Percentiles rank a stretch among this genome's conserved stretches.
phyloP scores from a whole-genome alignment of 2,888 invertebrate genomes.

The Idaea biselata region DNA sequence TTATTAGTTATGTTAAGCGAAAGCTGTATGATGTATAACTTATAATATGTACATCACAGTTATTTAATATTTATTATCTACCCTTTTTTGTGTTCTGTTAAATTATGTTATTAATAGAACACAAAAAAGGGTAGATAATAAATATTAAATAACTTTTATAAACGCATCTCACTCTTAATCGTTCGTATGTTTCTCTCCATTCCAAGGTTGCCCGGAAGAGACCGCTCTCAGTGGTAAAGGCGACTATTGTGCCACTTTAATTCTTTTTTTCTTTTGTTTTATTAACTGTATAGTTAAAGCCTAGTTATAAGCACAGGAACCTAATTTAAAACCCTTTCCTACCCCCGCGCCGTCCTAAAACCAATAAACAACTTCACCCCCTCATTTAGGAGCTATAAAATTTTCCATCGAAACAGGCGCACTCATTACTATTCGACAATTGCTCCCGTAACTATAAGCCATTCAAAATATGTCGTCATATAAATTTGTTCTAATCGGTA shows the following conservation, averaged over 20 bases:
- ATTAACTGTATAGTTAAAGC: neutral
- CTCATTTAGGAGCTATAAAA: constrained; percentile 5
- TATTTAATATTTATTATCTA: too few species aligned
- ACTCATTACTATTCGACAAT: constrained; percentile 6
- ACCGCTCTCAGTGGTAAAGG: too few species aligned
- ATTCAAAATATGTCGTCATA: constrained; percentile 28
- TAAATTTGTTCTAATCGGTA: constrained; percentile 32
- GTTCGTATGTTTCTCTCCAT: too few species aligned
- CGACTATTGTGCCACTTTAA: too few species aligned
- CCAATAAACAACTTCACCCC: neutral
- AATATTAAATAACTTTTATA: too few species aligned
- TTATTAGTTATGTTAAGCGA: neutral
- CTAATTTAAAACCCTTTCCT: neutral
- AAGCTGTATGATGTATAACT: neutral
- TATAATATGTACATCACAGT: neutral
- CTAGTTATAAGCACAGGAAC: neutral
- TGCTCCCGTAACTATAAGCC: constrained; percentile 31
- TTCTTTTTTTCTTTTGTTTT: neutral
- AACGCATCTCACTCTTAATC: too few species aligned
- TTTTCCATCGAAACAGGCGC: constrained; percentile 11
- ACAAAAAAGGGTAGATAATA: too few species aligned
- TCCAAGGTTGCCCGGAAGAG: too few species aligned
- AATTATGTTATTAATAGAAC: too few species aligned
- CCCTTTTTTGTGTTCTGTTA: too few species aligned
- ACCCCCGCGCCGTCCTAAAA: neutral